Conservation (phyloP, 2,113 vertebrate genomes). For the Paraplagusia blochii region DNA sequence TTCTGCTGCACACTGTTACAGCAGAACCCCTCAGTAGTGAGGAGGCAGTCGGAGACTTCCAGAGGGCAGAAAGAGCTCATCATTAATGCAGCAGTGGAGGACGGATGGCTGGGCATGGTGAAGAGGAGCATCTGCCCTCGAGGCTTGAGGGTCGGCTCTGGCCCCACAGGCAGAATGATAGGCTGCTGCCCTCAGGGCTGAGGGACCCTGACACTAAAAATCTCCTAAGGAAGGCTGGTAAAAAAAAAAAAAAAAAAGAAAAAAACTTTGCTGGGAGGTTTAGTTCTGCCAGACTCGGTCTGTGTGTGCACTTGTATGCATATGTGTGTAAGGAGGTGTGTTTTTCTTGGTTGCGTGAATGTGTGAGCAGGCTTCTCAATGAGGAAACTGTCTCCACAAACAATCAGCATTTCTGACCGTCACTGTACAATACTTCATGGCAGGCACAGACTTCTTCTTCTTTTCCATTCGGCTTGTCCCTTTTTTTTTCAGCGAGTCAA, state of each 20-base stretch:
- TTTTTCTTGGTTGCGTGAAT: slow-evolving; percentile 1
- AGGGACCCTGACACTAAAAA: slow-evolving; percentile 49
- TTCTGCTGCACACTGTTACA: slow-evolving; percentile 15
- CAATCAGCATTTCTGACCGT: slow-evolving; percentile 54
- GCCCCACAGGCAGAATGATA: slow-evolving; percentile 55
- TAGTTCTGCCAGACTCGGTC: slow-evolving; percentile 36
- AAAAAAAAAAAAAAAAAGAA: no score
- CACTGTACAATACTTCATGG: slow-evolving; percentile 18
- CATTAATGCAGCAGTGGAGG: slow-evolving; percentile 60
- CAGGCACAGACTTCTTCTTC: no score
- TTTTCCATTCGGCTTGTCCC: no score
- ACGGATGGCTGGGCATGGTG: slow-evolving; percentile 32
- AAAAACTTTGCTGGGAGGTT: slow-evolving; percentile 53
- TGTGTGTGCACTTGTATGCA: slow-evolving; percentile 5
- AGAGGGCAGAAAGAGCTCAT: slow-evolving; percentile 46
- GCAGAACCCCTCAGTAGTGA: slow-evolving; percentile 21
- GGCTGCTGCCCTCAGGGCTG: slow-evolving; percentile 53
- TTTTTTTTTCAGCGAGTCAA: no score
- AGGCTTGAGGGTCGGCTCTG: slow-evolving; percentile 42
- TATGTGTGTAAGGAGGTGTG: slow-evolving; percentile 19
- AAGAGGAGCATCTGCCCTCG: slow-evolving; percentile 46
- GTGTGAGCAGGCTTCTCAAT: no score
- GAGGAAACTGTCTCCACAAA: no score
- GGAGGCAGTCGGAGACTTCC: slow-evolving; percentile 34
- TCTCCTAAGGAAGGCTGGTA: slow-evolving; percentile 32